A percentile compares a stretch with the other conserved stretches of the same genome.
Conservation (phyloP, 2,797 vertebrate species). For the Furcifer pardalis region DNA sequence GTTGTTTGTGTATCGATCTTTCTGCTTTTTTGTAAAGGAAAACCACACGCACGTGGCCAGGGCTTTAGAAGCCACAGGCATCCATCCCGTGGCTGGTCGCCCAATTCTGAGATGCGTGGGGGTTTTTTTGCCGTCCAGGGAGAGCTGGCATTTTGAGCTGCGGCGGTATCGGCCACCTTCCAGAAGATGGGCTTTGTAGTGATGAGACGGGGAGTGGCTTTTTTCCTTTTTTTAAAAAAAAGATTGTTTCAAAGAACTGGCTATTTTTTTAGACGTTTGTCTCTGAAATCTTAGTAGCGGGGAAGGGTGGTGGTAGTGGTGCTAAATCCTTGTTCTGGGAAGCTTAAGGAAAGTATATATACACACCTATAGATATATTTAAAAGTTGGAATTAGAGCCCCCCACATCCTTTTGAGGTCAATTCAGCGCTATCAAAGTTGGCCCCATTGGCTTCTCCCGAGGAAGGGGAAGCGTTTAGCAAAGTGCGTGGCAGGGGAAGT, state of each 20-base stretch:
- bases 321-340: conserved; percentile 77
- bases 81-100: conserved; percentile 61
- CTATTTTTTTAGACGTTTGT: conserved; percentile 81
- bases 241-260: conserved; percentile 78
- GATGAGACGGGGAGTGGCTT: conserved; percentile 69
- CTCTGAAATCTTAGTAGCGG: conserved; percentile 82
- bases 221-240: conserved; percentile 56
- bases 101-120: conserved; percentile 71
- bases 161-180: conserved; percentile 75
- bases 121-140: conserved; percentile 70
- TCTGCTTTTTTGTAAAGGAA: not conserved
- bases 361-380: not conserved
- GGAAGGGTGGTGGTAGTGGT: not conserved
- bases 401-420: conserved; percentile 77
- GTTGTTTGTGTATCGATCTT: conserved; percentile 65
- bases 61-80: conserved; percentile 55
- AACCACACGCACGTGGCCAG: conserved; percentile 48
- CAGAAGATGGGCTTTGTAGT: conserved; percentile 80
- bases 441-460: conserved; percentile 74
- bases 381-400: too few relatives aligned
- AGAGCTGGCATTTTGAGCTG: too few relatives aligned
- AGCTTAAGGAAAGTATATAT: conserved; percentile 68
- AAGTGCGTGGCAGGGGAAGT: conserved; percentile 26
- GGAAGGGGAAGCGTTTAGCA: conserved; percentile 61
- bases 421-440: conserved; percentile 76